Base-by-base conservation (phyloP, 30 jellyfish, hydroid and myxozoan genomes). In the Turritopsis dohrnii region DNA sequence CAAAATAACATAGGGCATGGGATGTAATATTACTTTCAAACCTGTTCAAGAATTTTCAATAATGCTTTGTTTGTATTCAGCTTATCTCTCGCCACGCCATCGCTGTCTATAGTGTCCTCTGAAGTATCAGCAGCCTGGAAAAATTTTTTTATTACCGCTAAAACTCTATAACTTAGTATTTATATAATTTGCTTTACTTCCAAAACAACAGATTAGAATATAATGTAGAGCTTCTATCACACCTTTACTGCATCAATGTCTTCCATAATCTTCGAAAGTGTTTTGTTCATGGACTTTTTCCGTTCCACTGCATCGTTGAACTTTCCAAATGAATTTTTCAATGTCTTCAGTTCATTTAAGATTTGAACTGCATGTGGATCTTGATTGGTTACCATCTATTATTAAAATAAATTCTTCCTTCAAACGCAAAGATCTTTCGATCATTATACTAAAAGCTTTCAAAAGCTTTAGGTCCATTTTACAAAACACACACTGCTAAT, bases 11-110 rank as follows among this genome's bases (percentile, higher is more conserved):
- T 16, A 16, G 19, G 72, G 21, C 21, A 16, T 54, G 18, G 19
- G 21, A 16, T 16, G 19, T 18, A 21, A 54, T 54, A 16, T 54
- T 21, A 54, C 17, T 25, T 25, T 17, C 76, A 66, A 66, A 66
- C 76, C 76, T 66, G 76, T 17, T 66, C 30, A n/a, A 66, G 76
- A 7, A 3, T 66, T 66, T 66, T 66, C 29, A 66, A 66, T 22
- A 66, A 22, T 7, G 7, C 17, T 66, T n/a, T 17, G 28, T 7
- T n/a, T 25, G 30, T 66, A 1, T 66, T 7, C 4, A 25, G 76
- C 5, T 41, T 41, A 3, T 41, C 9, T 41, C 60, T 41, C 60
- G 60, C 9, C 13, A 41, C 13, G 13, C 60, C 5, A 41, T 13
- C 60, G 5, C n/a, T n/a, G n/a, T n/a, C n/a, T n/a, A n/a, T n/a